These are phyloP conservation scores for Drosophila sp. DNA, from an alignment of 1,140 invertebrate genomes.

Conservation along the genomic window DNA sequence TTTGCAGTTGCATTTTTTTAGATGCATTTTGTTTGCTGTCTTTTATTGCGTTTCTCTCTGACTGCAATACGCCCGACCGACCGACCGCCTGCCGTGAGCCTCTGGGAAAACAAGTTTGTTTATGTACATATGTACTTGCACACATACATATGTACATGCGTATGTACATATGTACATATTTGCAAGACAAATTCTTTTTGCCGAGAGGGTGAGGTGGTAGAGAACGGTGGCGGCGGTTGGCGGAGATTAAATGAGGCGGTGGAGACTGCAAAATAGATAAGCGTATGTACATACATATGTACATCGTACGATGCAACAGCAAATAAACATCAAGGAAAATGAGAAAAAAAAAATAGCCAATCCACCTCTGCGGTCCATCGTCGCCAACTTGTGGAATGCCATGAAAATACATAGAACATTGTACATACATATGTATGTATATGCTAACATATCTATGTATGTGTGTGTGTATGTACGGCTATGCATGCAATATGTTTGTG, in stretches of 20 bases:
- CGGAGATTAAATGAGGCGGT: not conserved
- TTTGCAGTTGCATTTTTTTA: not conserved
- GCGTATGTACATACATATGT: not conserved
- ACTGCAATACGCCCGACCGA: not conserved
- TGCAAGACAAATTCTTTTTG: slow-evolving; percentile 41
- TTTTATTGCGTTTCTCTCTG: slow-evolving; percentile 6
- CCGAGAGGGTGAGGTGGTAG: slow-evolving; percentile 1
- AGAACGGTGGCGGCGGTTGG: not conserved
- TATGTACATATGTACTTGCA: not conserved
- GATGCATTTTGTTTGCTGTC: slow-evolving; percentile 7
- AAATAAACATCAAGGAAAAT: slow-evolving; percentile 35
- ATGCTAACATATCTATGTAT: not conserved
- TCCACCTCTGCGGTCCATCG: slow-evolving; percentile 18
- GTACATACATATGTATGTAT: slow-evolving; percentile 7
- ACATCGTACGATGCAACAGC: not conserved
- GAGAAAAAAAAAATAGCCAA: slow-evolving; percentile 15
- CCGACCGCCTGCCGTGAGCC: not conserved
- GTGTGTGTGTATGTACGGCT: slow-evolving; percentile 6
- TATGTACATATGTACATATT: slow-evolving; percentile 17
- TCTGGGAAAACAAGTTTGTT: slow-evolving; percentile 41
- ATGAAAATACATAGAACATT: slow-evolving; percentile 52
- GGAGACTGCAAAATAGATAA: slow-evolving; percentile 34
- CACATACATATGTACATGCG: not conserved
- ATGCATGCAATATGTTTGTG: slow-evolving; percentile 19
- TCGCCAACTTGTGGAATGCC: slow-evolving; percentile 73